Evolutionary conservation across 2,113 vertebrate genomes (phyloP).

Genomic region (Upupa epops): DNA sequence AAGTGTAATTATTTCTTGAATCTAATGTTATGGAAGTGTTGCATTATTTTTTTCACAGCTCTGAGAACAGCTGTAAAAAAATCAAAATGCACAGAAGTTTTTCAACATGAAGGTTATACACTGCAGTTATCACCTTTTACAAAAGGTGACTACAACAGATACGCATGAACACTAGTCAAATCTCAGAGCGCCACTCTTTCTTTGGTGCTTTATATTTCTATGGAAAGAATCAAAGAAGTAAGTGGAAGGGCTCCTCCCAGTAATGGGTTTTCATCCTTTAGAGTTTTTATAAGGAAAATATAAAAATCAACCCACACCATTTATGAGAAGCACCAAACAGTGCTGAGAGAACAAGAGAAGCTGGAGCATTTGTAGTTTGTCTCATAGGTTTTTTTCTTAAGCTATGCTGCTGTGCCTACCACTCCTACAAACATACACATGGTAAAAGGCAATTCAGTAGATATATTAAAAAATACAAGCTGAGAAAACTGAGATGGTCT

Average conservation of each 20-base stretch:
- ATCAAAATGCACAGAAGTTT: slow-evolving; percentile 8
- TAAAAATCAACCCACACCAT: background rate
- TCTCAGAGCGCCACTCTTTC: background rate
- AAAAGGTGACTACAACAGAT: background rate
- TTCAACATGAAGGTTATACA: background rate
- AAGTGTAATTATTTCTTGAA: slow-evolving; percentile 88
- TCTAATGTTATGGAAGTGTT: slow-evolving; percentile 83
- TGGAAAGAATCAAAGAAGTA: slow-evolving; percentile 25
- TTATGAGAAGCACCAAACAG: background rate
- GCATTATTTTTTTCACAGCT: slow-evolving; percentile 59
- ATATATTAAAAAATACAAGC: background rate
- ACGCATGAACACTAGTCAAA: slow-evolving; percentile 24
- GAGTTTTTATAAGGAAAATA: background rate
- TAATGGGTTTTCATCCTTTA: background rate
- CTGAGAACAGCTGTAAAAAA: slow-evolving; percentile 7
- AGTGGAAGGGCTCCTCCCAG: slow-evolving; percentile 31
- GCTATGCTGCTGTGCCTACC: background rate
- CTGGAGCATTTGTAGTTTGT: background rate
- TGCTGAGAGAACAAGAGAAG: background rate
- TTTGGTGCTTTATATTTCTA: slow-evolving; percentile 39
- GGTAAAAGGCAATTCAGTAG: background rate
- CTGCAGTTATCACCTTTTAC: slow-evolving; percentile 25
- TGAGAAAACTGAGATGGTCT: background rate
- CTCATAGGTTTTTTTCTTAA: background rate
- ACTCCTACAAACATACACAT: background rate